phyloP scores from a whole-genome alignment of 2,797 vertebrate species.

The Dendrocincla tyrannina region DNA sequence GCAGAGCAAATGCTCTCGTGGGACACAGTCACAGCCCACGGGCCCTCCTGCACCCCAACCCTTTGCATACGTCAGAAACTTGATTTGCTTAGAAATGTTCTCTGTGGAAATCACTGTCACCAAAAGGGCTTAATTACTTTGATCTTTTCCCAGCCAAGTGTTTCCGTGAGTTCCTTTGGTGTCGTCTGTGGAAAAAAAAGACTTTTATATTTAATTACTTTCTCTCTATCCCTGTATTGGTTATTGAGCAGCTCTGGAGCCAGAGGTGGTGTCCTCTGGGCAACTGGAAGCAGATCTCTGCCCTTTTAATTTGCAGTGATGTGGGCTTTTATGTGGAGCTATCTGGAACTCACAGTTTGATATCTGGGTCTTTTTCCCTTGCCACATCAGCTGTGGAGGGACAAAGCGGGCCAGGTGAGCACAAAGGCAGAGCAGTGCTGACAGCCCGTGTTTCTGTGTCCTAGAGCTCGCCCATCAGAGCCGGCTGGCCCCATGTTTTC shows the following conservation, averaged over 20 bases:
- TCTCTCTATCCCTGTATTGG: background rate
- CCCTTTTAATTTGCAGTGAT: background rate
- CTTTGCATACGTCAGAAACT: background rate
- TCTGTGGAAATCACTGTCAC: background rate
- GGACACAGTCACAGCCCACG: background rate
- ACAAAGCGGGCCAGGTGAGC: background rate
- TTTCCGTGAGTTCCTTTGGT: background rate
- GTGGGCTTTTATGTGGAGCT: background rate
- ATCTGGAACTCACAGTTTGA: background rate
- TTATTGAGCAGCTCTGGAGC: background rate
- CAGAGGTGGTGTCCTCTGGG: background rate
- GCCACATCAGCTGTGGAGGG: background rate
- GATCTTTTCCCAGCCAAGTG: background rate
- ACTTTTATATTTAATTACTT: background rate
- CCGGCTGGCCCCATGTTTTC: fast-evolving
- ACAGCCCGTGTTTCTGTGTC: fast-evolving
- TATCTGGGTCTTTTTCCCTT: background rate
- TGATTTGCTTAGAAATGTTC: background rate
- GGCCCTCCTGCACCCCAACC: background rate
- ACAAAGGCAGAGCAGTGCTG: background rate
- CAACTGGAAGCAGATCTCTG: background rate
- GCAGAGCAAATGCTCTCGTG: background rate
- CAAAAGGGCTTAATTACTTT: background rate
- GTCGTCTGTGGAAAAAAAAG: background rate
- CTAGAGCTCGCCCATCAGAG: fast-evolving